Base-by-base conservation (phyloP, 1,140 invertebrate species). In the Drosophila tropicalis region DNA sequence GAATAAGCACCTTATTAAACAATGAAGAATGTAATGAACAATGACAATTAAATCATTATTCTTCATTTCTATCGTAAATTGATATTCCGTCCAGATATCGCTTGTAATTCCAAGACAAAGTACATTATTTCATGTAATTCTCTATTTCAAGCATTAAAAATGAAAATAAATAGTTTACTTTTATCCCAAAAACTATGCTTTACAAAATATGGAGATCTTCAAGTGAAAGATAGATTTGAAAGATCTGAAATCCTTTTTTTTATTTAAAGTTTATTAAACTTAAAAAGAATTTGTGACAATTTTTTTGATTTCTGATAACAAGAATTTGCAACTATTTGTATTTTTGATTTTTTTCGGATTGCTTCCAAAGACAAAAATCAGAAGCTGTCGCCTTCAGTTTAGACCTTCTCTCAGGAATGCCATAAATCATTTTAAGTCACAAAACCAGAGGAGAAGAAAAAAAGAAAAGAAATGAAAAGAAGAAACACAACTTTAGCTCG, bases 401-500 rank as follows among this genome's bases (percentile, higher is more conserved):
- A 64, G 69, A 47, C 60, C 44, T 22, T 47, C 34, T 71, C 34
- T 77, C 44, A 63, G 74, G 75, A 77, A 78, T 78, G 75, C 68
- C 62, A 78, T 78, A 67, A 78, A 78, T 78, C 75, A 78, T 78
- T 78, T 77, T 60, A 62, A 78, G 62, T 77, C 56, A 39, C 72
- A 41, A 36, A 77, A 73, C 10, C 19, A 9, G 29, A 41, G 15
- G 9, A 19, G 17, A 13, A 41, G 10, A 34, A 32, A 72, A 40
- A 2, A 12, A 32, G 13, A 5, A 36, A 58, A 34, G 17, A 25
- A 32, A 3, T 4, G 22, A 25, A 25, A 55, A 36, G 15, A 36
- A 66, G 34, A 66, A 51, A 51, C 44, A 51, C 44, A 51, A 22
- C 44, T 51, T 19, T 15, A 51, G 32, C 32, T 47, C 54, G 69